Conservation (phyloP, 2,113 vertebrate species). For the Taxidea taxus region DNA sequence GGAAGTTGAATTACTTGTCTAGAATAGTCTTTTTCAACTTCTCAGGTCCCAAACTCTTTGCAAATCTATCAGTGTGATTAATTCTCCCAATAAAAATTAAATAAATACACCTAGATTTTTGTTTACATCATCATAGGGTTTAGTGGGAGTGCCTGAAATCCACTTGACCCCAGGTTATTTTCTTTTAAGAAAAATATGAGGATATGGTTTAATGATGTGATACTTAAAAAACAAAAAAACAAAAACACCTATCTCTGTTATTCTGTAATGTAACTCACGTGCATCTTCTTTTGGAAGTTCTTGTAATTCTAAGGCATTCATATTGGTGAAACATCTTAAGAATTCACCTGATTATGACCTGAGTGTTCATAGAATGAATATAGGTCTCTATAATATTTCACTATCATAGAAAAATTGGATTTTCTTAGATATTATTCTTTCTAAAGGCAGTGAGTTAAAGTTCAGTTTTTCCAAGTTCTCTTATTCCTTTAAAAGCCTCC, state of each 20-base stretch:
- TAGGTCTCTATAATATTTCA: neutral
- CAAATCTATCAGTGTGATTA: neutral
- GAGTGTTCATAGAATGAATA: neutral
- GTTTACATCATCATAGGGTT: neutral
- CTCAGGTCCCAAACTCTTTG: neutral
- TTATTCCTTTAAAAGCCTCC: neutral
- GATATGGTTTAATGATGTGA: neutral
- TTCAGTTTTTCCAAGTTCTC: neutral
- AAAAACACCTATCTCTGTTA: neutral
- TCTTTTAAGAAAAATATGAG: neutral
- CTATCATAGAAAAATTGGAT: neutral
- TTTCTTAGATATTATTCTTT: neutral
- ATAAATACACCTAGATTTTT: neutral
- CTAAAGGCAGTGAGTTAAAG: neutral
- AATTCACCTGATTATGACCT: neutral
- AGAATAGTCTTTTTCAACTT: neutral
- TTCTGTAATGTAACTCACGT: neutral
- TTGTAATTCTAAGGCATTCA: neutral
- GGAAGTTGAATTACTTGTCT: neutral
- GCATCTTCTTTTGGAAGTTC: neutral
- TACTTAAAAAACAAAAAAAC: neutral
- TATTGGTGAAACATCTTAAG: neutral
- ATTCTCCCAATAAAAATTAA: neutral
- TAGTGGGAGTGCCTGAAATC: neutral
- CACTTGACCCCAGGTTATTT: neutral